These are phyloP conservation scores for Siderastrea siderea DNA, from an alignment of 92 coral and sea anemone genomes.

Conservation along the genomic window DNA sequence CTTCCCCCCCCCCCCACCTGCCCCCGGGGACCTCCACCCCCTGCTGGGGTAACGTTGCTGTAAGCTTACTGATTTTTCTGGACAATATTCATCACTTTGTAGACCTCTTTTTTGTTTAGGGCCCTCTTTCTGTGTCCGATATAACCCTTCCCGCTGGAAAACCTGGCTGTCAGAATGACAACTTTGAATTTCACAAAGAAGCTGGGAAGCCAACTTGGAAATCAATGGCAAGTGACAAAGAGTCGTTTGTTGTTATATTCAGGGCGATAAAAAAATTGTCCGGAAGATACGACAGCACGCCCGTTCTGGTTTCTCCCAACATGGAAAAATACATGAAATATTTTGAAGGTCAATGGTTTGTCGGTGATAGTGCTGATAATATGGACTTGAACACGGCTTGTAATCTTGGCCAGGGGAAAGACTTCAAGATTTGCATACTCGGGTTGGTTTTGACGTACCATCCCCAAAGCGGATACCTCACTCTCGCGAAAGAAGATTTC, in stretches of 20 bases:
- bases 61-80: no score
- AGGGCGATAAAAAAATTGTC: no score
- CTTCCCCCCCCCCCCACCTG: no score
- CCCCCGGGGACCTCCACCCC: no score
- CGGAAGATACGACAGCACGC: background rate
- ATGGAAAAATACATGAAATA: background rate
- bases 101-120: no score
- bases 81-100: no score
- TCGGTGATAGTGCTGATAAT: background rate
- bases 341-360: background rate
- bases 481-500: slow-evolving; percentile 13
- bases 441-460: slow-evolving; percentile 34
- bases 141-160: slow-evolving; percentile 43
- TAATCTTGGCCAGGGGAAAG: background rate
- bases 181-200: slow-evolving; percentile 4
- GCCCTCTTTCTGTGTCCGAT: background rate
- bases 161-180: slow-evolving; percentile 47
- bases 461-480: slow-evolving; percentile 9
- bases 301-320: background rate
- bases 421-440: slow-evolving; percentile 29
- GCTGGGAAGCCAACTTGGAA: background rate
- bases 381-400: background rate
- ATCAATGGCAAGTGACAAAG: no score
- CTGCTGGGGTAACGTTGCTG: no score
- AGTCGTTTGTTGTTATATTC: no score